Evolutionary conservation across 2,888 invertebrate genomes (phyloP), one percentile per base, ranked within the genome.

Genomic region (Prionchulus punctatus): DNA sequence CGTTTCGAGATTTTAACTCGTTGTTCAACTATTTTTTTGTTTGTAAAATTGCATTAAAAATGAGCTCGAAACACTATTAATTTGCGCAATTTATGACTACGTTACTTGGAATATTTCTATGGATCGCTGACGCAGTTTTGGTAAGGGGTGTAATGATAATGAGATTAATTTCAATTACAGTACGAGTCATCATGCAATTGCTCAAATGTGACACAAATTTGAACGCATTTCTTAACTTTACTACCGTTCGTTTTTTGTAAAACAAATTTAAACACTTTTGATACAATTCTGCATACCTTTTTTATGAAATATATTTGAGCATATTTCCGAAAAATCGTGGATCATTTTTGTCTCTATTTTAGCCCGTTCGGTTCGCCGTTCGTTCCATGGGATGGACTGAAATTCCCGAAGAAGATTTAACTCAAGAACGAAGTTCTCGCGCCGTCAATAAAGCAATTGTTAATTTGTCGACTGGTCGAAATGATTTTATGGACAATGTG

Each of bases 361-460:
- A 66, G 62, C 65, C 67, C 18, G 60, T 68, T n/a, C 64, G 67
- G 27, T 70, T 70, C 55, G 64, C 63, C 3, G 91, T 94, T n/a
- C 80, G 90, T 58, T 91, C 91, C 0, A 79, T 94, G 51, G 92
- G 92, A 59, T 92, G 91, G 90, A 86, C 89, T 62, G 87, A 88
- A 74, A 90, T 94, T 63, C 83, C 86, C 0, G 92, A 94, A 72
- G 85, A 88, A n/a, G 92, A 94, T 73, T 78, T 94, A 60, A 92
- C 91, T 1, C 90, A 91, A 0, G 92, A 94, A 74, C 77, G 86
- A 59, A 90, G 89, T 74, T 89, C 89, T 74, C 85, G 88, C 70
- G 90, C 91, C 53, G 91, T 94, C 65, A 91, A 91, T 77, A 88
- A 89, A 74, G 92, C 92, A 72, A 94, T 94, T 72, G 86, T 91